Evolutionary conservation across 2,888 invertebrate species (phyloP), one percentile per base, ranked within the genome.

Genomic region (Agrenia bidenticulata): DNA sequence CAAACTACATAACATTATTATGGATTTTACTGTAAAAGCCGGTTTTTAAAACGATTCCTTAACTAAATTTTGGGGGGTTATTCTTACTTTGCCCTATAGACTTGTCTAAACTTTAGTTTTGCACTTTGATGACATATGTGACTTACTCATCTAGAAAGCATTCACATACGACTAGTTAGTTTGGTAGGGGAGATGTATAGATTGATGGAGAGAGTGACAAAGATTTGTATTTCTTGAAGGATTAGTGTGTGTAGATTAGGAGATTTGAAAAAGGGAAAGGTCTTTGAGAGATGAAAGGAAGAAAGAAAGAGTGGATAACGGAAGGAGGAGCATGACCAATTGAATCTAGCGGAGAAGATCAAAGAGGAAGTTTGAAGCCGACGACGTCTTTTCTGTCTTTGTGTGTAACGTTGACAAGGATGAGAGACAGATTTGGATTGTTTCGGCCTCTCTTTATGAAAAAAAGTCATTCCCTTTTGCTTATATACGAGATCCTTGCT

Each of bases 341-440:
- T 73, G 73, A 71, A 73, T 73, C 66, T 61, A 69, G 67, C 72
- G 73, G 73, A 66, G 68, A 73, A 73, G 72, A 73, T 73, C 72
- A 75, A 75, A 73, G 75, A 49, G 59, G 66, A 67, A 69, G 63
- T 71, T 55, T 62, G 63, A 61, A 68, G 68, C 71, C 64, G 27
- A 55, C 27, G 17, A 17, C 55, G 32, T 27, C 55, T 55, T 4
- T 71, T 66, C 54, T 51, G 61, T 45, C 45, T 19, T 45, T 45
- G 4, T 11, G 23, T 17, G 51, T 51, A 51, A 51, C 24, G 51
- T 51, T 51, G 51, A 51, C 24, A 51, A 19, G 51, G 24, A 51
- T 51, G 24, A 24, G 45, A 69, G 72, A 70, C 71, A 71, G 61
- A 72, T 72, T 72, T 69, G 67, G 69, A 69, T 69, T 72, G 66